Evolutionary conservation across 2,113 vertebrate species (phyloP), one percentile per base, ranked within the genome.

Genomic region (Illadopsis cleaveri): DNA sequence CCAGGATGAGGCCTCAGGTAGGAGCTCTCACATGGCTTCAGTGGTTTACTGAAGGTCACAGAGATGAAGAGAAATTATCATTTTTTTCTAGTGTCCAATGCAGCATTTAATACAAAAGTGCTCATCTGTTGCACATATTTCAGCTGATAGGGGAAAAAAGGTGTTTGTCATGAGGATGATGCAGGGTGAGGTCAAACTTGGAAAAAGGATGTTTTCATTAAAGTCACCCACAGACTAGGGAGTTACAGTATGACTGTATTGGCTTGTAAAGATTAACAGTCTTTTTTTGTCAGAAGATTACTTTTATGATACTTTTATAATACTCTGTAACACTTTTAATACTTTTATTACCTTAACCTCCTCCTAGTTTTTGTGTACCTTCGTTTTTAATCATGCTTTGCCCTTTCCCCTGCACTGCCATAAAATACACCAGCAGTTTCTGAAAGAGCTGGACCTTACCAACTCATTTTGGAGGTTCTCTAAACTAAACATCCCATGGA

Each of bases 1-100:
- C 99, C 4, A 98, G 98, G 86, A 99, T 99, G 99, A 98, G 99
- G 86, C 99, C 99, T 40, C 99, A 99, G 99, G 99, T 99, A 97
- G 15, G 76, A 50, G 22, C 38, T 86, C 66, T 68, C 44, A 24
- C 10, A 0, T 22, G 6, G 11, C 12, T 73, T 20, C 12, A 21
- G 1, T n/a, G 18, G 54, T 85, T 13, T 5, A 27, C 8, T 44
- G 33, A 66, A 53, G 37, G 48, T 7, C 37, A 54, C 22, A 33
- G 81, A 68, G 25, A 16, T 82, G 12, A 27, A 6, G 37, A 56
- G 40, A 51, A 47, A 22, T 7, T 4, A 7, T 0, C 33, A 0
- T 57, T 86, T 89, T 60, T 60, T 64, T 8, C 5, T 31, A 47
- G 25, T 42, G 56, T 64, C 2, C 5, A 40, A 45, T 77, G 47